A percentile compares a stretch with the other conserved stretches of the same genome.
These are phyloP conservation scores for Loripinus fragilis DNA, from an alignment of 2,888 invertebrate species.

Conservation along the genomic window DNA sequence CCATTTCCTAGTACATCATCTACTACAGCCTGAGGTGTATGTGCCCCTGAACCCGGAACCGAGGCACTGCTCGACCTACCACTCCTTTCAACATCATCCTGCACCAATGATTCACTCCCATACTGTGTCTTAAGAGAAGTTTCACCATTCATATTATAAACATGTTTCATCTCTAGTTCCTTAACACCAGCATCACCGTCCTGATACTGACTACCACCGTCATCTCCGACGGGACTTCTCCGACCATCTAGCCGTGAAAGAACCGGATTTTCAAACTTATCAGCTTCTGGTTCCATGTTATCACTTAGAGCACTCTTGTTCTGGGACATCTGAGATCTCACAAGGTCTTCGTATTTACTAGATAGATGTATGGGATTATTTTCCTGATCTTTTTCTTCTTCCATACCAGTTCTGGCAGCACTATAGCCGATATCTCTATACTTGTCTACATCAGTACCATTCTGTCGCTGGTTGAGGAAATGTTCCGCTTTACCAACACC, in stretches of 20 bases:
- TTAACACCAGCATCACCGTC: slow-evolving; percentile 54
- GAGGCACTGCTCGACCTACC: slow-evolving; percentile 10
- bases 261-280: slow-evolving; percentile 21
- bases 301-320: slow-evolving; percentile 46
- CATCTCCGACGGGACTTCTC: slow-evolving; percentile 72
- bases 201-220: slow-evolving; percentile 64
- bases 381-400: slow-evolving; percentile 17
- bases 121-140: slow-evolving; percentile 16
- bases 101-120: slow-evolving; percentile 43
- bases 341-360: slow-evolving; percentile 68
- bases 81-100: slow-evolving; percentile 55
- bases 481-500: slow-evolving; percentile 54
- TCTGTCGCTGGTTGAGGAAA: slow-evolving; percentile 48
- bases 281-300: not conserved
- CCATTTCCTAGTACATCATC: slow-evolving; percentile 62
- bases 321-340: slow-evolving; percentile 65
- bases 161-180: slow-evolving; percentile 24
- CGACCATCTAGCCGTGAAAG: slow-evolving; percentile 40
- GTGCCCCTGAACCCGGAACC: slow-evolving; percentile 25
- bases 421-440: slow-evolving; percentile 22
- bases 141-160: slow-evolving; percentile 21
- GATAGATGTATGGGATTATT: slow-evolving; percentile 53
- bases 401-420: slow-evolving; percentile 41
- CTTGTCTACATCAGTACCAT: slow-evolving; percentile 26
- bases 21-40: slow-evolving; percentile 37